Conservation (phyloP, 2,888 invertebrate species). For the Lacanobia oleracea region DNA sequence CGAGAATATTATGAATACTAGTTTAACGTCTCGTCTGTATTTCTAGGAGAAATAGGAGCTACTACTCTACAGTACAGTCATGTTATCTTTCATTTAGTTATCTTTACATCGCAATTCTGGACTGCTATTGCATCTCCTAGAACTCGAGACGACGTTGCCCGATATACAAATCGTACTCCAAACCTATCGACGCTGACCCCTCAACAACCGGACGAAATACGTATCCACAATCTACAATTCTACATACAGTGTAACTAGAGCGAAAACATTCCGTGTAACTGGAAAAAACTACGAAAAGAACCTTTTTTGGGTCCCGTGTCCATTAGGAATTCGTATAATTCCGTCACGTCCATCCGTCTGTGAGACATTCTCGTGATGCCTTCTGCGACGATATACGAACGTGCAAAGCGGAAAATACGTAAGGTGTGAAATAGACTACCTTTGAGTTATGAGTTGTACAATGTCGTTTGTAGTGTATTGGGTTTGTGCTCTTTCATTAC, state of each 20-base stretch:
- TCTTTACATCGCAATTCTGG: not conserved
- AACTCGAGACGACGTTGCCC: constrained; percentile 4
- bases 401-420: constrained; percentile 13
- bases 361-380: constrained; percentile 56
- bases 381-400: constrained; percentile 37
- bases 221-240: constrained; percentile 25
- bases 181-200: constrained; percentile 9
- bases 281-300: constrained; percentile 45
- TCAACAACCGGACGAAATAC: constrained; percentile 8
- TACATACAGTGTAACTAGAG: constrained; percentile 28
- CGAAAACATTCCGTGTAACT: constrained; percentile 51
- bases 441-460: constrained; percentile 25
- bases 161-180: constrained; percentile 7
- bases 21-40: constrained; percentile 24
- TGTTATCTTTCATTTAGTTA: no score
- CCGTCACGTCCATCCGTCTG: constrained; percentile 59
- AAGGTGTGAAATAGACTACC: constrained; percentile 11
- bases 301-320: constrained; percentile 57
- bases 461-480: not conserved
- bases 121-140: constrained; percentile 1
- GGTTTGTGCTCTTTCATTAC: no score
- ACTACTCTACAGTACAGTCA: constrained; percentile 3
- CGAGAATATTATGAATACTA: constrained; percentile 40
- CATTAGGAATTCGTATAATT: constrained; percentile 63
- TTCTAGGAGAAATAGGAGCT: constrained; percentile 31